Evolutionary conservation across 2,113 vertebrate genomes (phyloP).

Genomic region (Notarius quadriscutis): DNA sequence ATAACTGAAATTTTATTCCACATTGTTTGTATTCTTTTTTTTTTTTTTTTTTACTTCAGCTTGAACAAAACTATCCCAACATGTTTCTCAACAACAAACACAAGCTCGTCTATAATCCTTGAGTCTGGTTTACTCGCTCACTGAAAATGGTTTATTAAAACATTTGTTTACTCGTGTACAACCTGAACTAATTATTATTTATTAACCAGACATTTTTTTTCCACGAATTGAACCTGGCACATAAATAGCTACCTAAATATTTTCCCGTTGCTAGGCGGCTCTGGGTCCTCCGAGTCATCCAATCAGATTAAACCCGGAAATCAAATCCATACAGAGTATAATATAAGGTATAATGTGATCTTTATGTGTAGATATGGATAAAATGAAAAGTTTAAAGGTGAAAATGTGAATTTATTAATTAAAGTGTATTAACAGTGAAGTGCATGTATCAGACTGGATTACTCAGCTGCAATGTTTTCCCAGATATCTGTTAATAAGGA

Average conservation of each 20-base stretch:
- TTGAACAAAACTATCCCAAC: not conserved
- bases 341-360: not conserved
- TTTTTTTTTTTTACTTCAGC: no score
- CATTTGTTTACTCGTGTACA: not conserved
- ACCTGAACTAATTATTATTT: not conserved
- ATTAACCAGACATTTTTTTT: not conserved
- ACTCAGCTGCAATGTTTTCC: not conserved
- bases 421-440: not conserved
- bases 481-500: no score
- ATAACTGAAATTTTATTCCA: not conserved
- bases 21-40: no score
- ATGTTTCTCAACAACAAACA: not conserved
- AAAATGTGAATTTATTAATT: not conserved
- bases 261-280: conserved; percentile 30
- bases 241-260: not conserved
- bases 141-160: not conserved
- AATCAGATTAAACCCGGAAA: conserved; percentile 21
- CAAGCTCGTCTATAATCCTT: not conserved
- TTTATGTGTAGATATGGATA: not conserved
- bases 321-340: not conserved
- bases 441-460: not conserved
- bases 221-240: not conserved
- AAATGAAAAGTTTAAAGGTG: not conserved
- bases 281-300: not conserved
- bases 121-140: no score